Conservation (phyloP, 1,140 invertebrate species). For the Halesus radiatus region DNA sequence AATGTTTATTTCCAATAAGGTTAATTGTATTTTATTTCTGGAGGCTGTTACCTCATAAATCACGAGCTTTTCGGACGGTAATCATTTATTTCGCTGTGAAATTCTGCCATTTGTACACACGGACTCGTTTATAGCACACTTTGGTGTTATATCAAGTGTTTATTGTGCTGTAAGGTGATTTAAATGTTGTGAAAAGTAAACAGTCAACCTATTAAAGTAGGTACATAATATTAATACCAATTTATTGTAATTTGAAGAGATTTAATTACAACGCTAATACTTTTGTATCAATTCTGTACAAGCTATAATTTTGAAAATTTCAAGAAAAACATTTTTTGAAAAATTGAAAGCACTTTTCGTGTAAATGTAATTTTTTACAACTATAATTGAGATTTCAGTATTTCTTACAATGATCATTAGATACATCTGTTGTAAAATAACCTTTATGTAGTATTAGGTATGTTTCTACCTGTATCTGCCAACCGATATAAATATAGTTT, state of each 20-base stretch:
- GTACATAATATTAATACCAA: no score
- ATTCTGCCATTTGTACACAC: not conserved
- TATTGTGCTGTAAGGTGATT: not conserved
- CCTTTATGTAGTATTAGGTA: no score
- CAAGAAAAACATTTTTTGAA: no score
- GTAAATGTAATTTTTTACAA: no score
- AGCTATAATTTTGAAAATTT: no score
- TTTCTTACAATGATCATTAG: no score
- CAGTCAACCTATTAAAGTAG: no score
- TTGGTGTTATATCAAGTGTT: not conserved
- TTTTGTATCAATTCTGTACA: not conserved
- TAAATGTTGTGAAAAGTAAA: not conserved
- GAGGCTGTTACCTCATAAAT: conserved; percentile 49
- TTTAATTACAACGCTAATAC: not conserved
- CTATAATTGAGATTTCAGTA: no score
- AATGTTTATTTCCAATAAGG: conserved; percentile 30
- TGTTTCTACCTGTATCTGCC: no score
- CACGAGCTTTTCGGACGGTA: conserved; percentile 40
- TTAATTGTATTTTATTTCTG: conserved; percentile 29
- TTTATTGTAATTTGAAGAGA: not conserved
- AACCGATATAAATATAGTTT: no score
- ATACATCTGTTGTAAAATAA: no score
- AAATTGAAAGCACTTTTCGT: no score
- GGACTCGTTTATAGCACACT: not conserved
- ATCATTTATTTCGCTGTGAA: conserved; percentile 39